Evolutionary conservation across 1,140 invertebrate species (phyloP), one percentile per base, ranked within the genome.

Genomic region (Drosophila setifemur): DNA sequence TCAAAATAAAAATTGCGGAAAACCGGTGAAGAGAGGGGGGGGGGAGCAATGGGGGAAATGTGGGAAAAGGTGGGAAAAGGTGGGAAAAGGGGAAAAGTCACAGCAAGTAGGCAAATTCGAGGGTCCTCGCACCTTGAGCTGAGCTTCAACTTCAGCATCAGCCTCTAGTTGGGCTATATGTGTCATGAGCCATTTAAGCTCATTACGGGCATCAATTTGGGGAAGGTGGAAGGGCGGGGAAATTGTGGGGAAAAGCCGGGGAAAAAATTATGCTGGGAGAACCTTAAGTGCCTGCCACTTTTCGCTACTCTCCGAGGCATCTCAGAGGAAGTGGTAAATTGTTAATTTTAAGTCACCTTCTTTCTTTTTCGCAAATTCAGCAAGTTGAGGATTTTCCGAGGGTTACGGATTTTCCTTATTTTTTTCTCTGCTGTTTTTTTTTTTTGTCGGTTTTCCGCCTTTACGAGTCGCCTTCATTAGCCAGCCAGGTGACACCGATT

Each of bases 101-200:
- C 31, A 28, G 3, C 31, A 11, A 21, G 42, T 9, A n/a, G 44
- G 66, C 52, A 29, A 57, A 68, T 70, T 57, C 33, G 16, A 43
- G 49, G 64, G 28, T 42, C 11, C 67, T 42, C 16, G 35, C 67
- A 70, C 50, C 61, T 54, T 18, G 26, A 40, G 63, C 49, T 25
- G 23, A 29, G 39, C 48, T 26, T 40, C 18, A 37, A 11, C 29
- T 0, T 31, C 6, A 31, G 11, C 33, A 18, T 14, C 31, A 43
- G 29, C 55, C 55, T 25, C 42, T 43, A 35, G 33, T 58, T 42
- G 55, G 55, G 44, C 39, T 71, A 88, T 83, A 88, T 88, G 85
- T 88, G 83, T 83, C 85, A 81, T 88, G 85, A 88, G 85, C 83
- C 85, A 88, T 88, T 88, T 88, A 88, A 88, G 85, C 85, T 88